Evolutionary conservation across 2,888 invertebrate genomes (phyloP).

Genomic region (Euzetes globulus): DNA sequence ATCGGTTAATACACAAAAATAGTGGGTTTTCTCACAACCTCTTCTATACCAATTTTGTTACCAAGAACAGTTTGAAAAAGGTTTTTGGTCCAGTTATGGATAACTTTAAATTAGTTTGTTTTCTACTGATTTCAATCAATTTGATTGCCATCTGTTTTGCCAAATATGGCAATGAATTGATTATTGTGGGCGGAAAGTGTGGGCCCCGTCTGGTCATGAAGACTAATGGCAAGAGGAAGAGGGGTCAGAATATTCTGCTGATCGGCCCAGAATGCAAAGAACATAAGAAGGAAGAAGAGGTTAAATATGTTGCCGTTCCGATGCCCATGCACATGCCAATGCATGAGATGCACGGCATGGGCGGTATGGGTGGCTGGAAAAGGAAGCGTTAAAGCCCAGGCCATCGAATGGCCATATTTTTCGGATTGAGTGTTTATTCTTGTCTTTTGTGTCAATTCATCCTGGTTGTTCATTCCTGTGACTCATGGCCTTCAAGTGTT

Average conservation of each 20-base stretch:
- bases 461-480: too few relatives aligned
- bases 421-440: too few relatives aligned
- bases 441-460: too few relatives aligned
- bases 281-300: background rate
- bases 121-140: background rate
- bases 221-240: background rate
- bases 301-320: background rate
- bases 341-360: background rate
- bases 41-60: background rate
- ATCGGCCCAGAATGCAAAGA: constrained; percentile 5
- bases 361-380: constrained; percentile 2
- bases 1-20: too few relatives aligned
- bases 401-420: too few relatives aligned
- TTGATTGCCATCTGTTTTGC: background rate
- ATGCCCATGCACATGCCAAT: background rate
- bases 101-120: background rate
- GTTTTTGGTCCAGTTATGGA: background rate
- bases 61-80: background rate
- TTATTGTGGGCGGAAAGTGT: constrained; percentile 11
- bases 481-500: too few relatives aligned
- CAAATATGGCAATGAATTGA: constrained; percentile 4
- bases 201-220: constrained; percentile 16
- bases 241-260: background rate
- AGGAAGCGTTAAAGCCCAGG: background rate
- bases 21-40: background rate